Base-by-base conservation (phyloP, 2,888 invertebrate species). In the Gasteruption jaculator region DNA sequence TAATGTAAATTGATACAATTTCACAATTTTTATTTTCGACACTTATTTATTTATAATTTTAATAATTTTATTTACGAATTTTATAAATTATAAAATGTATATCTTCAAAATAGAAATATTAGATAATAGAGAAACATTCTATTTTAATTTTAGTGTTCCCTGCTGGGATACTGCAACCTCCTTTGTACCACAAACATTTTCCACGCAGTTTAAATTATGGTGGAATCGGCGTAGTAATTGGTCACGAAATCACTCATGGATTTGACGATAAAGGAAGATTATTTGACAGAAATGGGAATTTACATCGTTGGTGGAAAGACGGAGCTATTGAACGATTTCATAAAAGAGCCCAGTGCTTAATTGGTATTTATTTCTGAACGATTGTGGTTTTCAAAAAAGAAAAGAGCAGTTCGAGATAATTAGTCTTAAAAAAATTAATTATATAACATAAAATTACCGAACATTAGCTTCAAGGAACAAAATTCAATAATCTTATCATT, bases 241-340 rank as follows among this genome's bases (percentile, higher is more conserved):
- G 90, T 8, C 93, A 93, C 63, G 92, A 93, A 70, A 84, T 92
- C 48, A 92, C 91, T 2, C 92, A 92, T 58, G 92, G 91, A 0
- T 91, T 91, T 60, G 91, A 91, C 60, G 89, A 91, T 62, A 88
- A 90, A 69, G 91, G 96, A 0, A 80, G 95, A 0, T 77, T 93
- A 22, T 96, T 92, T 67, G 95, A 97, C 69, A 86, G 89, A 62
- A 80, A 89, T 55, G 96, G 96, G n/a, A 94, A 93, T 71, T 73
- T 91, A 6, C 85, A 86, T 53, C 80, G 82, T 4, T 91, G 90
- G 90, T 91, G 91, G 90, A 82, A 81, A 1, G 83, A 86, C 50
- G 72, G 77, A 4, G 82, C 86, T 0, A 82, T 88, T 36, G 78
- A 81, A 36, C 79, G 81, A 7, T 90, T 89, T 60, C 85, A 87